Base-by-base conservation (phyloP, 2,113 vertebrate species). In the Aptenodytes forsteri region DNA sequence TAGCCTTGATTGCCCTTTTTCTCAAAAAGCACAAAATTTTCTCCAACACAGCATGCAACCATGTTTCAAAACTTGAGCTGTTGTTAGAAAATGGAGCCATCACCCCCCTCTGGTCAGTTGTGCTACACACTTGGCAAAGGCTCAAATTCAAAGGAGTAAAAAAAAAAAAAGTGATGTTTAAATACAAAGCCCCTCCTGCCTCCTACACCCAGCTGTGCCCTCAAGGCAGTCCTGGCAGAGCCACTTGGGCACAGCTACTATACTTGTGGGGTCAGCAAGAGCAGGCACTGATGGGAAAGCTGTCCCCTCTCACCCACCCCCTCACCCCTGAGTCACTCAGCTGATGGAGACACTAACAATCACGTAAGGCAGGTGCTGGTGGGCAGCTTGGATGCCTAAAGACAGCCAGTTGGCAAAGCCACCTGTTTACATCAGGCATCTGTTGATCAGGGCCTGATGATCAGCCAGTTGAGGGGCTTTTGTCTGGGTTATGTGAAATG, bases 241-340 rank as follows among this genome's bases (percentile, higher is more conserved):
- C 50, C 76, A 67, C 40, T 40, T 55, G 76, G 67, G 52, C 91
- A 69, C 40, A 87, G 56, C 38, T 32, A 90, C n/a, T 56, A 42
- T 5, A 0, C 64, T 40, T 23, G 52, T 10, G 6, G 84, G 85
- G 92, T 95, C n/a, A 47, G 85, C 54, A 47, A 30, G 75, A 78
- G 46, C 85, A 58, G 50, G 64, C 42, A 75, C 79, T 0, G 26
- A 47, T 22, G 44, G 67, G 42, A 40, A 80, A 16, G 19, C 47
- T 50, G 50, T 64, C 44, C 64, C 87, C 47, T 55, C 52, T 29
- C 0, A 0, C 75, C 69, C 83, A 81, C 34, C 36, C 20, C 67
- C 44, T 70, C 3, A 0, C 18, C 67, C 90, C 86, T 84, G 94
- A 95, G 90, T 97, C 92, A 97, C 86, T 89, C 95, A 95, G 96